Conservation (phyloP, 2,888 invertebrate species). For the Polyommatus icarus region DNA sequence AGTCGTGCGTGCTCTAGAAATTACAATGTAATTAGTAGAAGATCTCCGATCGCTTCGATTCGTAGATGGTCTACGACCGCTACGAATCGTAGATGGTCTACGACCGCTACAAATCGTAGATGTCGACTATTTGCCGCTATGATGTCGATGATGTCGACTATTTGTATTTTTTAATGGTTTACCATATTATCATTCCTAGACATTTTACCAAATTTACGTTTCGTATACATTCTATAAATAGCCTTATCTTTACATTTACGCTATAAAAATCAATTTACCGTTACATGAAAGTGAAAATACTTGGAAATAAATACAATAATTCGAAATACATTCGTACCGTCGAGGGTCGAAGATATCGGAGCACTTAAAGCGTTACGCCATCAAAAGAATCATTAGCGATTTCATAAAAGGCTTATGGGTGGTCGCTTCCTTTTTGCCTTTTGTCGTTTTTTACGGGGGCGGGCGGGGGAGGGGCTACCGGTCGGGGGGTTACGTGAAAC, state of each 20-base stretch:
- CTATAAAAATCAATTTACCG: neutral
- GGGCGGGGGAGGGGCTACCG: constrained; percentile 53
- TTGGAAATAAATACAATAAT: constrained; percentile 21
- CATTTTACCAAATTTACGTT: neutral
- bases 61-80: neutral
- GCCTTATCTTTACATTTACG: neutral
- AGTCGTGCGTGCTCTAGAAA: too few species aligned
- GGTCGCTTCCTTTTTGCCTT: constrained; percentile 61
- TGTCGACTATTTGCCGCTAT: too few species aligned
- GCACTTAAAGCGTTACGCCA: constrained; percentile 57
- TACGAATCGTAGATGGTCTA: neutral
- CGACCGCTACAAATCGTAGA: too few species aligned
- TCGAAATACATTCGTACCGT: constrained; percentile 45
- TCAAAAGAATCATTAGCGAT: constrained; percentile 72
- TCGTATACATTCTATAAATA: neutral
- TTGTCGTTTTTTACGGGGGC: constrained; percentile 68
- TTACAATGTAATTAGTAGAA: too few species aligned
- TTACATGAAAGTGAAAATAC: neutral
- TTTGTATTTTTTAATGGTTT: too few species aligned
- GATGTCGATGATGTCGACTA: neutral
- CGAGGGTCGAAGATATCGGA: constrained; percentile 53
- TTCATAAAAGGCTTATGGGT: constrained; percentile 72
- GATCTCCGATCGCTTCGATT: too few species aligned
- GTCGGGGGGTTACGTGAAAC: constrained; percentile 46
- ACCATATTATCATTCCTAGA: neutral